Conservation (phyloP, 35 echinoderm and acorn worm species). For the Heliocidaris erythrogramma region DNA sequence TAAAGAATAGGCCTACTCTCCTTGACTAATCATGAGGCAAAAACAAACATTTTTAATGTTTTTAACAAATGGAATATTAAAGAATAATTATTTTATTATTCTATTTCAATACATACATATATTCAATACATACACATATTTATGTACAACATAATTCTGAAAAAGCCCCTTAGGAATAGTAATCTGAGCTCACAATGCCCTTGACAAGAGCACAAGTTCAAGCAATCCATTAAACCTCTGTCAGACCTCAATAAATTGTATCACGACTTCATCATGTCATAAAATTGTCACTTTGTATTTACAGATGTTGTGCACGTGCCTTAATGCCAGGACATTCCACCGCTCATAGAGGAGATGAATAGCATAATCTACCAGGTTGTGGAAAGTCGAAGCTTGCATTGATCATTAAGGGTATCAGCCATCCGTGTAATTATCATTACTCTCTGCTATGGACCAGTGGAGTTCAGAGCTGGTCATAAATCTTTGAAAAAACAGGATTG, state of each 20-base stretch:
- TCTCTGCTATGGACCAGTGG: not conserved
- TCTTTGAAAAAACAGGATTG: not conserved
- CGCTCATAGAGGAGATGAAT: not conserved
- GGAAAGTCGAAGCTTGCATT: not conserved
- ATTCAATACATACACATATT: too few relatives aligned
- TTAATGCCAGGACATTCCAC: not conserved
- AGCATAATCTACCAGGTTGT: not conserved
- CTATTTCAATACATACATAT: too few relatives aligned
- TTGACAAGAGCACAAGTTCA: not conserved
- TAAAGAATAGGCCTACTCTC: too few relatives aligned
- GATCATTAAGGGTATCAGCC: not conserved
- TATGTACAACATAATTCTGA: not conserved
- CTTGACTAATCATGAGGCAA: too few relatives aligned
- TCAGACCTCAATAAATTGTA: not conserved
- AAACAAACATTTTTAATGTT: too few relatives aligned
- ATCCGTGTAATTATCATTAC: not conserved
- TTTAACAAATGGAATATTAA: too few relatives aligned
- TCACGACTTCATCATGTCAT: not conserved
- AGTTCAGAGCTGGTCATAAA: not conserved
- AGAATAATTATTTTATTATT: too few relatives aligned
- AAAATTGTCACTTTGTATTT: slow-evolving; percentile 13
- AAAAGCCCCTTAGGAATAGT: not conserved
- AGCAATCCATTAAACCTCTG: not conserved
- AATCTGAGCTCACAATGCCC: not conserved
- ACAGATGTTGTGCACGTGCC: not conserved